These are phyloP conservation scores for Oreochromis grahami DNA, from an alignment of 2,797 vertebrate genomes.

Conservation along the genomic window DNA sequence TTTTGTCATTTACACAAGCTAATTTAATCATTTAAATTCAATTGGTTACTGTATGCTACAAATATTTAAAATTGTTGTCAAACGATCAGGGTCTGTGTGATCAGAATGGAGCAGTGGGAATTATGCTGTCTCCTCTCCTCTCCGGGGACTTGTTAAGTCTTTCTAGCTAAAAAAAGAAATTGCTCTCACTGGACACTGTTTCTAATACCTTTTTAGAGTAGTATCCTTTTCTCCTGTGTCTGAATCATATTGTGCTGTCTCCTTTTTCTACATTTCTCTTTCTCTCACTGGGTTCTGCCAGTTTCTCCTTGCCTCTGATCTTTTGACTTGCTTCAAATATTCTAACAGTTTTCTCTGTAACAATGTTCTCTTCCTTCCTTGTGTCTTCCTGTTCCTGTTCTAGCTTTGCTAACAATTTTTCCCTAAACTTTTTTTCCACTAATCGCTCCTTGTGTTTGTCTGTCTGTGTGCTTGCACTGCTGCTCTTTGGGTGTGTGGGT, in stretches of 20 bases:
- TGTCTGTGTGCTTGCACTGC: constrained; percentile 45
- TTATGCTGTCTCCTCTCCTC: background rate
- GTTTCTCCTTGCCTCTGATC: constrained; percentile 4
- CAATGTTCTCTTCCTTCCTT: constrained; percentile 27
- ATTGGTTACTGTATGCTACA: background rate
- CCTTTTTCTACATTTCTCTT: constrained; percentile 7
- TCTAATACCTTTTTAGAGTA: constrained; percentile 8
- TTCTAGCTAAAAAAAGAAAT: constrained; percentile 22
- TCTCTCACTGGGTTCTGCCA: background rate
- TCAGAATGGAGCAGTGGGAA: background rate
- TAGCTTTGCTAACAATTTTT: constrained; percentile 61
- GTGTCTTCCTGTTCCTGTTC: constrained; percentile 36
- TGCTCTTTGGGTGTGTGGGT: constrained; percentile 18
- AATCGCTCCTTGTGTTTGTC: constrained; percentile 49
- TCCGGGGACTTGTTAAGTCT: constrained; percentile 17
- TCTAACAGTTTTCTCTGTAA: constrained; percentile 20
- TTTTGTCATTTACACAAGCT: background rate
- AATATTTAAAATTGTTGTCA: background rate
- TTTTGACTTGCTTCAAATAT: background rate
- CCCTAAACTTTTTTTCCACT: constrained; percentile 48
- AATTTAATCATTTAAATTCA: background rate
- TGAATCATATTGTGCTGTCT: constrained; percentile 29
- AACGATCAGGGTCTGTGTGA: constrained; percentile 6
- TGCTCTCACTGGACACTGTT: constrained; percentile 31
- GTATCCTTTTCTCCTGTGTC: constrained; percentile 27